Evolutionary conservation across 2,797 vertebrate genomes (phyloP), one percentile per base, ranked within the genome.

Genomic region (Podarcis lilfordi): DNA sequence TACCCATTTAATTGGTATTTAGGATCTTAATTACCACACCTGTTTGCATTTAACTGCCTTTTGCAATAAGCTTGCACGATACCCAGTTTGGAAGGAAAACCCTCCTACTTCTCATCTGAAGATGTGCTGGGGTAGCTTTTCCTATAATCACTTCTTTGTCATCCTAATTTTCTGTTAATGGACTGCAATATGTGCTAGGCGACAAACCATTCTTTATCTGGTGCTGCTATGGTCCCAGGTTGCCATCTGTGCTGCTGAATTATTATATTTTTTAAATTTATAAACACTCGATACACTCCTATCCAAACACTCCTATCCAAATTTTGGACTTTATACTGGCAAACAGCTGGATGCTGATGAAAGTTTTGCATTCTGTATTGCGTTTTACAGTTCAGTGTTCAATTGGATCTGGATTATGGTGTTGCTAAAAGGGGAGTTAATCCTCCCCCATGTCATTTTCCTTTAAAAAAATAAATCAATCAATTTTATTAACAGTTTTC

Each of bases 1-100:
- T 86, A 61, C 23, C 55, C 5, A 64, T 80, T 80, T 87, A 83
- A 79, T 72, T 86, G 66, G 23, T 45, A 79, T 86, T 87, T 80
- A 69, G 61, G 8, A 25, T 68, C 86, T 79, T 80, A 84, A 87
- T 83, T n/a, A 77, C 61, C 32, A 27, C 77, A 74, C 75, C 82
- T 90, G 76, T 74, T 75, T 77, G 85, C 21, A 37, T 69, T 86
- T 43, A 71, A 68, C n/a, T 83, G 13, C n/a, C 35, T 71, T 86
- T 82, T 7, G 11, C 43, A 45, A 32, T 32, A 19, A 74, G 29
- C 29, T 37, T 75, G 29, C 37, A 59, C 8, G 45, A 8, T 25
- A 75, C 35, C 80, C 71, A 82, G 61, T n/a, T 82, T 82, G 61
- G 64, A 32, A 86, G 43, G 84, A 86, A 25, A 5, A 35, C n/a